Percentiles rank a stretch among this genome's conserved stretches.
Conservation (phyloP, 2,888 invertebrate genomes). For the Cataglyphis cursor region DNA sequence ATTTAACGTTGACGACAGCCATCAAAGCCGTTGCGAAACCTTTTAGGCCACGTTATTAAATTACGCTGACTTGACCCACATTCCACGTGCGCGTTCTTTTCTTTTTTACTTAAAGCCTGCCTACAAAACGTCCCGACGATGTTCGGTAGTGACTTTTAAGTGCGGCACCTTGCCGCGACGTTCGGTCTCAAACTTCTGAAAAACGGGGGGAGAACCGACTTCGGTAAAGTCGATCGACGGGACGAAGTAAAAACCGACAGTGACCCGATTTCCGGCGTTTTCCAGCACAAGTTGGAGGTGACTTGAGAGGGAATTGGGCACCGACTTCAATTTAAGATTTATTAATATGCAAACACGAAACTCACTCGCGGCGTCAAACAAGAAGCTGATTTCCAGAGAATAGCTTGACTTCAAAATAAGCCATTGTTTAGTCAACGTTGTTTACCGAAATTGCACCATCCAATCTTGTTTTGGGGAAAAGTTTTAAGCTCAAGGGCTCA, state of each 20-base stretch:
- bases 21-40: conserved; percentile 63
- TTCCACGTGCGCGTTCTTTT: conserved; percentile 61
- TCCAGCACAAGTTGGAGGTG: neutral
- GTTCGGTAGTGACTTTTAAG: conserved; percentile 67
- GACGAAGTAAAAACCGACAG: conserved; percentile 47
- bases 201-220: conserved; percentile 57
- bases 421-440: conserved; percentile 29
- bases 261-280: conserved; percentile 56
- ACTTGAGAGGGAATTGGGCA: conserved; percentile 11
- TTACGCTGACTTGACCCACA: conserved; percentile 68
- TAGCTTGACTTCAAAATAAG: conserved; percentile 33
- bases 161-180: conserved; percentile 65
- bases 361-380: conserved; percentile 23
- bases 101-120: conserved; percentile 41
- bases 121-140: conserved; percentile 18
- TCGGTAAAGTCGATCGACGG: conserved; percentile 62
- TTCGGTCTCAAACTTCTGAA: conserved; percentile 58
- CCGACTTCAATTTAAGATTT: conserved; percentile 31
- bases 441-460: conserved; percentile 22
- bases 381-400: conserved; percentile 24
- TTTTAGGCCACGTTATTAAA: conserved; percentile 70
- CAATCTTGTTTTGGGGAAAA: neutral
- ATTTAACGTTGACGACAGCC: conserved; percentile 58
- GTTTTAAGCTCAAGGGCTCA: neutral
- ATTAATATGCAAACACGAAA: conserved; percentile 37